Base-by-base conservation (phyloP, 2,113 vertebrate genomes). In the Anseranas semipalmata region DNA sequence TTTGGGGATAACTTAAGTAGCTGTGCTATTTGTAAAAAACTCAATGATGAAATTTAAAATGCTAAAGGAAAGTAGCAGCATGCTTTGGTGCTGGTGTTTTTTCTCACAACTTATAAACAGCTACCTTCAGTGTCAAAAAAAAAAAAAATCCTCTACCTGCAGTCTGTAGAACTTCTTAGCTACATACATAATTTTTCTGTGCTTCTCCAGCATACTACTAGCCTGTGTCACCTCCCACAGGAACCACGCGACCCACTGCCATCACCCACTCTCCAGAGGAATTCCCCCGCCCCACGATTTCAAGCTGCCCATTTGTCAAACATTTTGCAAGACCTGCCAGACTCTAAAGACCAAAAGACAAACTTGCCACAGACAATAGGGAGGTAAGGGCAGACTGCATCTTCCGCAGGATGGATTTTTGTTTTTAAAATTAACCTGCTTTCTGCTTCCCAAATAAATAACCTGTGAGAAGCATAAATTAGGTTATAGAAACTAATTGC, bases 211-310 rank as follows among this genome's bases (percentile, higher is more conserved):
- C 13, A 16, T 12, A 35, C 22, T 66, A 33, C 25, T 59, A 33
- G 10, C 4, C n/a, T 28, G 12, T 9, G 15, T 15, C 15, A 21
- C 18, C 52, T 56, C 1, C 0, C 8, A 7, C 11, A 46, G 73
- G 52, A 74, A 46, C 35, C 33, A 20, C 32, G 67, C 2, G 63
- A 22, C 25, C 17, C 6, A 0, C 20, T 43, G 35, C 4, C 1
- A 37, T 35, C 39, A 21, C 46, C 37, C 15, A 7, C 65, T 35
- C 28, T 45, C 55, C 73, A 30, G 2, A 86, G 45, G 41, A 87
- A 41, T 30, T 28, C 33, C 9, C 19, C 27, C 4, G 1, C 10
- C 21, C 11, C 33, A 33, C 20, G n/a, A 52, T 84, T 37, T 60
- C 35, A 48, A 79, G 58, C 11, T 15, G 6, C 8, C 5, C 14